A percentile compares a stretch with the other conserved stretches of the same genome.
Conservation (phyloP, 2,113 vertebrate genomes). For the Arothron firmamentum region DNA sequence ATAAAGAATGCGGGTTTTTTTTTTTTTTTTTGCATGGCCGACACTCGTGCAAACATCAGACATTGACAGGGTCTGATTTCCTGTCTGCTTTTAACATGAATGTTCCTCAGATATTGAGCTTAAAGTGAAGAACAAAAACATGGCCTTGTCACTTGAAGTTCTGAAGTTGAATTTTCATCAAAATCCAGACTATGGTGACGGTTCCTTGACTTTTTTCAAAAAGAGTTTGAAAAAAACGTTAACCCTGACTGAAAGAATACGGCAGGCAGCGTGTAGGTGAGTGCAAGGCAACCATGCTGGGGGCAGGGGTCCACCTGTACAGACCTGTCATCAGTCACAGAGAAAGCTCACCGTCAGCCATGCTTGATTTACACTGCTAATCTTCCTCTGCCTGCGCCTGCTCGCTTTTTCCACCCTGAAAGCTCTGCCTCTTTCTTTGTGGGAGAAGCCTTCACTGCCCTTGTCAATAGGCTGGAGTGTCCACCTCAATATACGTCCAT, state of each 20-base stretch:
- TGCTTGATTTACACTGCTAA: slow-evolving; percentile 61
- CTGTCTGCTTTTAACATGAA: slow-evolving; percentile 2
- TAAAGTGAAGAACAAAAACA: no score
- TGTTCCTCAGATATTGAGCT: slow-evolving; percentile 3
- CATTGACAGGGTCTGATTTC: not conserved
- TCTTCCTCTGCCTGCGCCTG: slow-evolving; percentile 42
- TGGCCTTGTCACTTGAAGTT: no score
- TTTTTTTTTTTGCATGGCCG: slow-evolving; percentile 28
- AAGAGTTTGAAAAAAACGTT: no score
- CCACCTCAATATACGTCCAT: slow-evolving; percentile 38
- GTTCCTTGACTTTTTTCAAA: no score
- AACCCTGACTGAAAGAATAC: not conserved
- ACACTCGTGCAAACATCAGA: slow-evolving; percentile 4
- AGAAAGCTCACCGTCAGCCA: slow-evolving; percentile 56
- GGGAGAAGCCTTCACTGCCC: slow-evolving; percentile 44
- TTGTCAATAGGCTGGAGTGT: slow-evolving; percentile 46
- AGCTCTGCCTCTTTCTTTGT: slow-evolving; percentile 20
- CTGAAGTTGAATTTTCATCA: no score
- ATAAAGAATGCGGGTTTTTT: slow-evolving; percentile 5
- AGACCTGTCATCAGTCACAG: slow-evolving; percentile 61
- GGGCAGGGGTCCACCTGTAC: slow-evolving; percentile 54
- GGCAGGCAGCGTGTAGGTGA: slow-evolving; percentile 19
- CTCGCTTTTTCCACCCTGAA: slow-evolving; percentile 18
- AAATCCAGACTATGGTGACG: no score
- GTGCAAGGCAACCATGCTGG: not conserved